Base-by-base conservation (phyloP, 1,140 invertebrate genomes). In the Brachionus koreanus region DNA sequence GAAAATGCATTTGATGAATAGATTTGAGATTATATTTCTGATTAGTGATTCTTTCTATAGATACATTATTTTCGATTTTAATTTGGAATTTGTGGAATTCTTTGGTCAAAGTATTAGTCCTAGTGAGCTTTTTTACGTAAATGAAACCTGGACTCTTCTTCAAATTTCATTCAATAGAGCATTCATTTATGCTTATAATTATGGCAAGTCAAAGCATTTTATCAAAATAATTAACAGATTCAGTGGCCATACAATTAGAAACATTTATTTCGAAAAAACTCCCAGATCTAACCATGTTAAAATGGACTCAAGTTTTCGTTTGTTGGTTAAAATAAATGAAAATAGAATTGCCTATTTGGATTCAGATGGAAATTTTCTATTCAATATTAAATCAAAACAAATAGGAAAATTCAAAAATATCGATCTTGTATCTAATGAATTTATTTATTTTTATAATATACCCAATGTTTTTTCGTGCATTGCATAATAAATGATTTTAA, bases 221-320 rank as follows among this genome's bases (percentile, higher is more conserved):
- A 74, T 74, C 1, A 74, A 74, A 74, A 74, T 74, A 43, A 46
- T 74, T 4, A 74, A 46, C 29, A 43, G 69, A 46, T 74, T 46
- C 29, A 74, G 39, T 13, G 69, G 69, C 12, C 33, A 35, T 13
- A 46, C 19, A 7, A 16, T 69, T 5, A 46, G 10, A 5, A 74
- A 33, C 43, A 25, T 74, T 43, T 46, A 74, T 74, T 25, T 74
- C 12, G 43, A 46, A 43, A 74, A 46, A 46, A 46, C 9, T 29
- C 19, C 39, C 3, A 25, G 39, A 0, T 74, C 23, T 46, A 74
- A 74, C n/a, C 69, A 74, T 46, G 43, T 74, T 13, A 74, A 39
- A 74, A 19, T 74, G 19, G 69, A 74, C 19, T 46, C 69, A 9
- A 74, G 69, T 33, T 46, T 46, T 46, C 16, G 69, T 7, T 19